Base-by-base conservation (phyloP, 2,888 invertebrate genomes). In the Sesia bembeciformis region DNA sequence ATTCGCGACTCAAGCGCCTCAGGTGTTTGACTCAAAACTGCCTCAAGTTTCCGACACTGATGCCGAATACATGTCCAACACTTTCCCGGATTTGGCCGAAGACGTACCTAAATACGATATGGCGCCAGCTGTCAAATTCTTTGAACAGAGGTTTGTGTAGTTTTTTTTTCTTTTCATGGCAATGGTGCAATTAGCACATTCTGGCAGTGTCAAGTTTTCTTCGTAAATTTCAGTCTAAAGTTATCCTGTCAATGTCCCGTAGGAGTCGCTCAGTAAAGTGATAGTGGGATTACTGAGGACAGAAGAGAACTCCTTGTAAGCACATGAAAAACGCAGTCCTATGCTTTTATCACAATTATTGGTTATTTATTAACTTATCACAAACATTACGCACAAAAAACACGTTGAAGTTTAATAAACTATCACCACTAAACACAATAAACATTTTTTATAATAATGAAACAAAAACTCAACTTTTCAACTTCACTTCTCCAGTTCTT, bases 1-100 rank as follows among this genome's bases (percentile, higher is more conserved):
- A 0, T 98, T 95, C 78, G 97, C 96, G 53, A 96, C 95, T 3
- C 93, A 94, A 71, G 92, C 94, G 56, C 96, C 96, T 0, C 86
- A 93, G 0, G 83, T 91, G n/a, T 96, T 96, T 70, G 96, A 97
- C 76, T 90, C 91, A 23, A 88, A 38, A 49, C 79, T 96, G 59
- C 95, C 95, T 23, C 91, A 92, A 70, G 90, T 95, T 56, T 89
- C 82, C 0, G 73, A 80, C 0, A 80, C 83, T 6, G 91, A 96
- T 66, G 91, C 95, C 49, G 92, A 93, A 53, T 85, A 90, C 52
- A 84, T 96, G 39, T 90, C 92, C 7, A 83, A 81, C 4, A 87
- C 92, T 54, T 86, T 96, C 63, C 95, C 96, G 0, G 92, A 93
- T 54, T 77, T 95, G 50, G 90, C 93, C 1, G 84, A 91, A 5